Conservation (phyloP, 2,113 vertebrate species). For the Chaetura pelagica region DNA sequence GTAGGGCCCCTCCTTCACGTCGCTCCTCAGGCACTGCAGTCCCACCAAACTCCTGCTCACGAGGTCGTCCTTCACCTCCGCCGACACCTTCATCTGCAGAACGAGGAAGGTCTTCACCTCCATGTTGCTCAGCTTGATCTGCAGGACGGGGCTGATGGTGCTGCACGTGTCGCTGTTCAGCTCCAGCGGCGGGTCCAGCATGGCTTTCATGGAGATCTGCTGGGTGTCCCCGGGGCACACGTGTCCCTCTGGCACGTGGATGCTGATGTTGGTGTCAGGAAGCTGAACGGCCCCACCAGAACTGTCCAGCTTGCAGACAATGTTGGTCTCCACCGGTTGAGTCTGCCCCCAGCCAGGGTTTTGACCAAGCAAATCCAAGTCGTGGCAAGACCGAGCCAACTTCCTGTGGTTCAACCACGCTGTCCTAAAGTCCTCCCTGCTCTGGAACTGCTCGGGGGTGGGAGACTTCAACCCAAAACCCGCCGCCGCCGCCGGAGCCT, state of each 20-base stretch:
- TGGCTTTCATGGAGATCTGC: constrained; percentile 92
- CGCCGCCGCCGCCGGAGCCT: constrained; percentile 17
- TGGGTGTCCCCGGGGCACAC: constrained; percentile 87
- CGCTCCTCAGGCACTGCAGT: constrained; percentile 88
- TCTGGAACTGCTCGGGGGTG: constrained; percentile 93
- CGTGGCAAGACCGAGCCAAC: constrained; percentile 93
- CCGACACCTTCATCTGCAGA: constrained; percentile 92
- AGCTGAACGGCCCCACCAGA: constrained; percentile 91
- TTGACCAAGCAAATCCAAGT: constrained; percentile 91
- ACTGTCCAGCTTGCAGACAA: constrained; percentile 91
- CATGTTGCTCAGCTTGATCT: constrained; percentile 94
- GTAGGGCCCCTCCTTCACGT: constrained; percentile 92
- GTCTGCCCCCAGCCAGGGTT: constrained; percentile 98
- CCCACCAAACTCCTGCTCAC: constrained; percentile 79
- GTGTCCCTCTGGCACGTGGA: constrained; percentile 90
- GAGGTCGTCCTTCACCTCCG: constrained; percentile 84
- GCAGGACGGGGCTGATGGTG: constrained; percentile 91
- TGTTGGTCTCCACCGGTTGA: constrained; percentile 91
- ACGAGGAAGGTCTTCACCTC: constrained; percentile 86
- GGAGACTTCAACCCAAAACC: constrained; percentile 90
- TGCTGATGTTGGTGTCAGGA: constrained; percentile 90
- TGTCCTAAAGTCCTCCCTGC: constrained; percentile 92
- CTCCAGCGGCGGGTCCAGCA: constrained; percentile 91
- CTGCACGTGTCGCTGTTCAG: constrained; percentile 92
- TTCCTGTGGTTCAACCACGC: constrained; percentile 96